A percentile compares a stretch with the other conserved stretches of the same genome.
These are phyloP conservation scores for Cromileptes altivelis DNA, from an alignment of 2,113 vertebrate species.

Conservation along the genomic window DNA sequence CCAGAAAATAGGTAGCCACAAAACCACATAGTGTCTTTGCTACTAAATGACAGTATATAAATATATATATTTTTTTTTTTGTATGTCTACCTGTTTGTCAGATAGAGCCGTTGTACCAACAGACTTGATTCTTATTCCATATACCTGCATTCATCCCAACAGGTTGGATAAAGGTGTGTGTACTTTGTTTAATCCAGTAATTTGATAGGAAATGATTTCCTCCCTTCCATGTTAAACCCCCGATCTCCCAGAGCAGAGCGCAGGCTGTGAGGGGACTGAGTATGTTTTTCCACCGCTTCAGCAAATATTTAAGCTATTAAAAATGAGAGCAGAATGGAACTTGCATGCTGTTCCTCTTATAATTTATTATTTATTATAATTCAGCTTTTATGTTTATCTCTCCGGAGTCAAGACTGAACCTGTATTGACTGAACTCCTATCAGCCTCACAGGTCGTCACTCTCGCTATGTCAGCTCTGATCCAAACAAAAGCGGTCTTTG, in stretches of 20 bases:
- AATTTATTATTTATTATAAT: slow-evolving; percentile 53
- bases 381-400: slow-evolving; percentile 53
- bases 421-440: slow-evolving; percentile 35
- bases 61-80: background rate
- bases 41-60: background rate
- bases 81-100: background rate
- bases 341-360: slow-evolving; percentile 29
- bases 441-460: slow-evolving; percentile 37
- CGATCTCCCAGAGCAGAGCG: background rate
- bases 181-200: background rate
- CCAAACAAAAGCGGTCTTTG: slow-evolving; percentile 57
- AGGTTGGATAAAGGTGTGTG: background rate
- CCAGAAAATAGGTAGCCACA: background rate
- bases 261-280: slow-evolving; percentile 12
- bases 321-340: slow-evolving; percentile 29
- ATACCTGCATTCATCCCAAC: background rate
- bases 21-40: background rate
- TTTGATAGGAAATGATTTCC: background rate
- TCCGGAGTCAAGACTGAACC: slow-evolving; percentile 33
- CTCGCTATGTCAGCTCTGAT: slow-evolving; percentile 41
- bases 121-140: background rate
- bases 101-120: background rate
- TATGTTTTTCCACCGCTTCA: slow-evolving; percentile 37
- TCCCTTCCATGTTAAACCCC: background rate
- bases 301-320: slow-evolving; percentile 53